Evolutionary conservation across 1,140 invertebrate genomes (phyloP).

Genomic region (silkworm (Bombyx mori)): ASM3026992v2 NC_085111.1:9257501-9258000

Average conservation of each 20-base stretch:
- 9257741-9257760: too few relatives aligned
- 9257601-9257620: conserved; percentile 60
- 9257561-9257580: conserved; percentile 66
- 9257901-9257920: neutral
- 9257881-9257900: neutral
- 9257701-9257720: too few relatives aligned
- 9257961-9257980: too few relatives aligned
- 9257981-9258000: too few relatives aligned
- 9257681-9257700: too few relatives aligned
- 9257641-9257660: conserved; percentile 21
- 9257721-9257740: too few relatives aligned
- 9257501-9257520: conserved; percentile 69
- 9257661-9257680: neutral
- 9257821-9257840: too few relatives aligned
- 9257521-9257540: conserved; percentile 67
- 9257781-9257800: too few relatives aligned
- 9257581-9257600: conserved; percentile 46
- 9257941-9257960: too few relatives aligned
- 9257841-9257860: too few relatives aligned
- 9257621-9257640: conserved; percentile 37
- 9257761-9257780: too few relatives aligned
- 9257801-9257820: too few relatives aligned
- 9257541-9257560: conserved; percentile 64
- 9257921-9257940: neutral
- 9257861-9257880: neutral